Conservation (phyloP, 1,140 invertebrate species). For the Diorhabda sublineata region DNA sequence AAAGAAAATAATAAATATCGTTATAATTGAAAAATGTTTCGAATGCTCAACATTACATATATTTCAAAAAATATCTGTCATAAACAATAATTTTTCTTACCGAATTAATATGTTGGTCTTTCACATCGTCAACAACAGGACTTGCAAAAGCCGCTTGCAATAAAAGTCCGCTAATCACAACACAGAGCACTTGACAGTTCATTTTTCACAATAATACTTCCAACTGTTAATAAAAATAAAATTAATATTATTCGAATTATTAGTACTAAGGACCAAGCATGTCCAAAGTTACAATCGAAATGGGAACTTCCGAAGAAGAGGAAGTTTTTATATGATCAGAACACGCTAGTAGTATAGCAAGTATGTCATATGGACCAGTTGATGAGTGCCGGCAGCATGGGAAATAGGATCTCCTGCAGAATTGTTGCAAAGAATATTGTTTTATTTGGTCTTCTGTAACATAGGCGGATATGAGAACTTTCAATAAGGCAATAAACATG, state of each 20-base stretch:
- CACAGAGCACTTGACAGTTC: slow-evolving; percentile 44
- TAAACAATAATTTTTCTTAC: slow-evolving; percentile 31
- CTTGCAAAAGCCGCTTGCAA: slow-evolving; percentile 34
- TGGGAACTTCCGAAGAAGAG: slow-evolving; percentile 34
- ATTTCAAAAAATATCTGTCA: not conserved
- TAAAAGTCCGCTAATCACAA: slow-evolving; percentile 35
- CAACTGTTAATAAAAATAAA: not conserved
- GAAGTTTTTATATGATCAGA: slow-evolving; percentile 44
- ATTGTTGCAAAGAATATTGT: slow-evolving; percentile 6
- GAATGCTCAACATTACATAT: not conserved
- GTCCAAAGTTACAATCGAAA: slow-evolving; percentile 44
- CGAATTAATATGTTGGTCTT: slow-evolving; percentile 39
- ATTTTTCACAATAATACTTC: slow-evolving; percentile 31
- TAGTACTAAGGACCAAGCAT: slow-evolving; percentile 27
- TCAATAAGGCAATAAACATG: not conserved
- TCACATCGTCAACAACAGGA: slow-evolving; percentile 43
- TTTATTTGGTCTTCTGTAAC: slow-evolving; percentile 21
- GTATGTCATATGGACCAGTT: slow-evolving; percentile 48
- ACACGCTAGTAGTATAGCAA: slow-evolving; percentile 26
- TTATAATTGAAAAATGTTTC: not conserved
- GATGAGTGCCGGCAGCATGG: slow-evolving; percentile 21
- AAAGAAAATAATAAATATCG: too few species aligned
- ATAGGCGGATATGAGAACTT: not conserved
- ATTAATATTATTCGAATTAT: not conserved
- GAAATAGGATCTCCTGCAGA: slow-evolving; percentile 42